These are phyloP conservation scores for Hydrotaea diabolus DNA, from an alignment of 2,888 invertebrate genomes.

Conservation along the genomic window DNA sequence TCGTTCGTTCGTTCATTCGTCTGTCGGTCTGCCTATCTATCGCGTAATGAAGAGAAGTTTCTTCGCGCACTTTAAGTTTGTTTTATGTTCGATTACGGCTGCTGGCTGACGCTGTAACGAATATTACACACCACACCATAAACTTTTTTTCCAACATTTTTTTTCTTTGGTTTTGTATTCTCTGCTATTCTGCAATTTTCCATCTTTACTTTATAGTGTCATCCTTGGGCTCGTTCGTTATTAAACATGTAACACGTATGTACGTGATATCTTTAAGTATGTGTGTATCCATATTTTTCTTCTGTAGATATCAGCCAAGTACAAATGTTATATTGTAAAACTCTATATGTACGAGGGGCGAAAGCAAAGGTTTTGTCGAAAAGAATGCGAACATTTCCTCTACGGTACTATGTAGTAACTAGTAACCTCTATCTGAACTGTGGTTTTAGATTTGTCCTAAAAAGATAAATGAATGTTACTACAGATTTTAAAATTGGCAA, in stretches of 20 bases:
- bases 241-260: constrained; percentile 7
- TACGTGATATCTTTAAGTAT: background rate
- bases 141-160: background rate
- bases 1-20: background rate
- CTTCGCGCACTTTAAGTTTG: background rate
- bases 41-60: background rate
- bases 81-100: background rate
- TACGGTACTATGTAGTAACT: no score
- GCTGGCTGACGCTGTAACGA: background rate
- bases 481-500: no score
- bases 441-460: no score
- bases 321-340: no score
- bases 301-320: background rate
- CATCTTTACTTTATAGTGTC: constrained; percentile 10
- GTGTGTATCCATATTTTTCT: background rate
- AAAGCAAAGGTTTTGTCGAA: background rate
- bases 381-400: no score
- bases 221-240: background rate
- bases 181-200: constrained; percentile 1
- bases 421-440: no score
- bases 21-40: background rate
- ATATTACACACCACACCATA: constrained; percentile 2
- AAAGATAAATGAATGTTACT: no score
- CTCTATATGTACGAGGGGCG: background rate
- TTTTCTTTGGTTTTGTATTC: background rate